Evolutionary conservation across 2,888 invertebrate genomes (phyloP).

Genomic region (Apotomis capreana): DNA sequence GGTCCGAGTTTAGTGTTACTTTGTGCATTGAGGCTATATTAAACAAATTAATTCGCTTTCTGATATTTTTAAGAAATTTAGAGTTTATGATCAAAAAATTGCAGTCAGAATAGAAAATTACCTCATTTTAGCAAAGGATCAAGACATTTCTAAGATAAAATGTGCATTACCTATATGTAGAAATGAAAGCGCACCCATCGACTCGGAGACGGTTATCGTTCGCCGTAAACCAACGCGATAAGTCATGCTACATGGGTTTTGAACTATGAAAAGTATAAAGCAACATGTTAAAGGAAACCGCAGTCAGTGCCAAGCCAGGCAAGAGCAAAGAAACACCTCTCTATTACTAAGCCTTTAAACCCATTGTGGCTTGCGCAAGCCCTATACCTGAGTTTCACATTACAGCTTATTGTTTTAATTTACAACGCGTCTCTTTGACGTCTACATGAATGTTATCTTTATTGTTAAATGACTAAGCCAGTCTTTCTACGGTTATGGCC

Average conservation of each 20-base stretch:
- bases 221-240: slow-evolving; percentile 70
- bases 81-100: too few species aligned
- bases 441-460: slow-evolving; percentile 63
- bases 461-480: slow-evolving; percentile 59
- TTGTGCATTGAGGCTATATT: too few species aligned
- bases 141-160: not conserved
- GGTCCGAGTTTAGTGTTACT: too few species aligned
- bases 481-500: slow-evolving; percentile 52
- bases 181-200: slow-evolving; percentile 51
- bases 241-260: slow-evolving; percentile 68
- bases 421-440: slow-evolving; percentile 61
- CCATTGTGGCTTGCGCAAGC: slow-evolving; percentile 51
- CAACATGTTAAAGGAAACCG: slow-evolving; percentile 55
- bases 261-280: slow-evolving; percentile 65
- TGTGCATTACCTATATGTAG: slow-evolving; percentile 45
- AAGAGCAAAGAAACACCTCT: slow-evolving; percentile 44
- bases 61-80: too few species aligned
- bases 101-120: too few species aligned
- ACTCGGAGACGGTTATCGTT: slow-evolving; percentile 67
- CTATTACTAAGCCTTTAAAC: slow-evolving; percentile 55
- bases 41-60: too few species aligned
- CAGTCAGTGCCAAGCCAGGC: not conserved
- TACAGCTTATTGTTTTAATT: slow-evolving; percentile 69
- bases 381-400: slow-evolving; percentile 51
- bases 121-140: too few species aligned